Conservation (phyloP, 2,113 vertebrate genomes). For the Atractosteus spatula region DNA sequence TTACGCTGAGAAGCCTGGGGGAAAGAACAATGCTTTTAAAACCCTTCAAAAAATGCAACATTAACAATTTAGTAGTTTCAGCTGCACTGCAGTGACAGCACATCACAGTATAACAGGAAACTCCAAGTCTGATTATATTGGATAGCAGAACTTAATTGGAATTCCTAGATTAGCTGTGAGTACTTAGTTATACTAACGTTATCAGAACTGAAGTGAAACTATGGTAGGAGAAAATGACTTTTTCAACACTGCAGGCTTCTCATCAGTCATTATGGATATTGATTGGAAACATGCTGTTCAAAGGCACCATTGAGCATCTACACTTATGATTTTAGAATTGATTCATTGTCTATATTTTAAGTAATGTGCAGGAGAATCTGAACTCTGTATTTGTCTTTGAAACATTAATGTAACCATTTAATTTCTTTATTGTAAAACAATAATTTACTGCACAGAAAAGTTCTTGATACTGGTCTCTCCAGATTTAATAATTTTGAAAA, state of each 20-base stretch:
- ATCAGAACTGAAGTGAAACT: background rate
- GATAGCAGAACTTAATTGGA: background rate
- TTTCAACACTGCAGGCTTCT: background rate
- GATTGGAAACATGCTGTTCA: background rate
- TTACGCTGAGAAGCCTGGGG: no score
- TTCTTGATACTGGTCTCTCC: no score
- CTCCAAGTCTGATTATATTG: background rate
- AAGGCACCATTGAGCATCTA: background rate
- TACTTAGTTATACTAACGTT: background rate
- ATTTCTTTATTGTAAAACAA: no score
- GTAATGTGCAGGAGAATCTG: no score
- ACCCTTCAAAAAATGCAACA: background rate
- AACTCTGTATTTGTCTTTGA: no score
- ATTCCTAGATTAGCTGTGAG: slow-evolving; percentile 4
- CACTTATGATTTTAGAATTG: background rate
- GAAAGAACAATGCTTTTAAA: no score
- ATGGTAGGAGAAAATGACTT: background rate
- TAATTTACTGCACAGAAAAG: no score
- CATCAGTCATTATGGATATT: slow-evolving; percentile 6
- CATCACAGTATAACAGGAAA: background rate
- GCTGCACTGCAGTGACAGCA: background rate
- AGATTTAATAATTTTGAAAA: no score
- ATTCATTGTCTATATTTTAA: background rate
- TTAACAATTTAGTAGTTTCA: slow-evolving; percentile 3
- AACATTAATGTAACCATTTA: no score